phyloP scores from a whole-genome alignment of 2,888 invertebrate species.

The Amphipoea lucens region DNA sequence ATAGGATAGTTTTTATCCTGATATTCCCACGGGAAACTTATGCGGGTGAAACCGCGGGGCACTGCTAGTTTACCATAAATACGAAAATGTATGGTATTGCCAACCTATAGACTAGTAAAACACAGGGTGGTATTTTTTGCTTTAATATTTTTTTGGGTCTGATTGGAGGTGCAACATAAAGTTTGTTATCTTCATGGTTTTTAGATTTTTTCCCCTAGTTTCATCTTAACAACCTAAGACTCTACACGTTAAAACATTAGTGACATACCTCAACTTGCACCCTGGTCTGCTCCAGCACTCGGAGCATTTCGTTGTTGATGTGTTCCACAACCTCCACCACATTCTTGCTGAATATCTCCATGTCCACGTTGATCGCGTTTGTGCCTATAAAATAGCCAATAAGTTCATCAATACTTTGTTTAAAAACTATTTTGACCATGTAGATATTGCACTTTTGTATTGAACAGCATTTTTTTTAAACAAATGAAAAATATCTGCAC shows the following conservation, averaged over 20 bases:
- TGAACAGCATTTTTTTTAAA: not conserved
- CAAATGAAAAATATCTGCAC: rapidly evolving
- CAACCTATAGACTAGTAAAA: not conserved
- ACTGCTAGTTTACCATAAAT: too few relatives aligned
- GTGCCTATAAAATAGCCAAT: slow-evolving; percentile 68
- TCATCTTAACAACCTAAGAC: rapidly evolving
- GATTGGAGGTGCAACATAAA: not conserved
- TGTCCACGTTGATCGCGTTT: slow-evolving; percentile 73
- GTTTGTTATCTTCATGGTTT: too few relatives aligned
- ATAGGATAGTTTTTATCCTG: too few relatives aligned
- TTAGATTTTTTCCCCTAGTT: not conserved
- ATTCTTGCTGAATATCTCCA: slow-evolving; percentile 75
- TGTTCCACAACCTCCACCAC: slow-evolving; percentile 76
- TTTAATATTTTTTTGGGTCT: not conserved
- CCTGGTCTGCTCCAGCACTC: slow-evolving; percentile 64
- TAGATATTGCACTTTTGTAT: not conserved
- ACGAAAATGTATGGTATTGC: too few relatives aligned
- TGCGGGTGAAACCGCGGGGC: too few relatives aligned
- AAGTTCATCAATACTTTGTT: not conserved
- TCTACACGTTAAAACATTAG: not conserved
- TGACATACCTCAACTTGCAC: slow-evolving; percentile 71
- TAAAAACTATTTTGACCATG: not conserved
- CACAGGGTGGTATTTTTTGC: not conserved
- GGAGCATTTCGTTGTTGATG: slow-evolving; percentile 69
- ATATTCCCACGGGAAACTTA: too few relatives aligned